A percentile compares a stretch with the other conserved stretches of the same genome.
Evolutionary conservation across 2,797 vertebrate genomes (phyloP).

Genomic region (Cuculus canorus): DNA sequence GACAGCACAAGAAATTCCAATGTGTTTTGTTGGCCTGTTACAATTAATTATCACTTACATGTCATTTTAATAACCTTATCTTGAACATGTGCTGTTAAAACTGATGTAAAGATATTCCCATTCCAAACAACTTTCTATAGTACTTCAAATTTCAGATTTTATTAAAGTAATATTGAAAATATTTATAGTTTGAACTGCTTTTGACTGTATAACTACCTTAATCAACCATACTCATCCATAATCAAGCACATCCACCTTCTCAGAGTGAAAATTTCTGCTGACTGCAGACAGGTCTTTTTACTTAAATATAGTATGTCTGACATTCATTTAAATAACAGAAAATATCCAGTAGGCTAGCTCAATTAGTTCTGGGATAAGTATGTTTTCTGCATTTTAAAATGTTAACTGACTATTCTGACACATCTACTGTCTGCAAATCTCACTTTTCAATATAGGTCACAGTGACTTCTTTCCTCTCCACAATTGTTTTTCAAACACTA

Average conservation of each 20-base stretch:
- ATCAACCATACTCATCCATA: neutral
- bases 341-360: neutral
- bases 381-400: neutral
- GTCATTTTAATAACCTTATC: conserved; percentile 17
- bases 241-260: neutral
- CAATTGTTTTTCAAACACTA: neutral
- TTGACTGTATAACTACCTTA: conserved; percentile 2
- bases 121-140: neutral
- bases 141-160: conserved; percentile 8
- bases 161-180: neutral
- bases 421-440: neutral
- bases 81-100: conserved; percentile 25
- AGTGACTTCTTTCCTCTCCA: neutral
- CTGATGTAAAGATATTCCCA: neutral
- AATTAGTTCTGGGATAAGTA: neutral
- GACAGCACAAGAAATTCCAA: neutral
- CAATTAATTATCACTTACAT: neutral
- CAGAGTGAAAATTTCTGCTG: conserved; percentile 11
- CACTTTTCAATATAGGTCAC: neutral
- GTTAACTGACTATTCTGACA: neutral
- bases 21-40: neutral
- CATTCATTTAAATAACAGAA: conserved; percentile 2
- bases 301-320: neutral
- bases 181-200: neutral
- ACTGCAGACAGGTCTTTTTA: neutral